Base-by-base conservation (phyloP, 2,888 invertebrate species). In the Andricus quercusramuli region DNA sequence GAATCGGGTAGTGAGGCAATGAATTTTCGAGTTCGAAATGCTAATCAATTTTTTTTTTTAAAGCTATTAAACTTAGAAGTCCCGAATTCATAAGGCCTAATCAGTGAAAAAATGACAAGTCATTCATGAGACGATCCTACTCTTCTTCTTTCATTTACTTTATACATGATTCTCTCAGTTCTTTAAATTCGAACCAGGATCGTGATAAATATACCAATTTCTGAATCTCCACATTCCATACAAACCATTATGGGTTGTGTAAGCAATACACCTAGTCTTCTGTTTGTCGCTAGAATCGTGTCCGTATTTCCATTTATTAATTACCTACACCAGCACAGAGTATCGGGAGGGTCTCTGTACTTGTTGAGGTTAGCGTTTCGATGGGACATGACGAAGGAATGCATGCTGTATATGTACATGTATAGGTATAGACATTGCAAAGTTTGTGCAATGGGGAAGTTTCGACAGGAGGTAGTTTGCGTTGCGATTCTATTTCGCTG, bases 361-460 rank as follows among this genome's bases (percentile, higher is more conserved):
- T 8, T 3, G 51, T 51, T 51, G 51, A 51, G 20, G 51, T 51
- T 51, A 41, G 44, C 0, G 70, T 81, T 70, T 56, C 79, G 67
- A 76, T 15, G 15, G 3, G 67, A 56, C 59, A 56, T 74, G 67
- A 66, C 47, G 79, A 81, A 80, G 81, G 77, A 83, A 83, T 68
- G 68, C 74, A 51, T 62, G 67, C 65, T 56, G 78, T 80, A 79
- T 79, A 83, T 78, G 80, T 70, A 79, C 80, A 80, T 84, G 68
- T 59, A 76, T 80, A 80, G 67, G 79, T 74, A 80, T 80, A 78
- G 84, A 80, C 83, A 83, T 80, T 80, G 67, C 78, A 68, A 86
- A 86, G 82, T 86, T 85, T 83, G 47, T 82, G 80, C 78, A 82
- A 68, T 64, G 76, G 79, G 81, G 82, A 83, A 84, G 79, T 83